A percentile compares a stretch with the other conserved stretches of the same genome.
Conservation (phyloP, 2,113 vertebrate species). For the Proteles cristata region DNA sequence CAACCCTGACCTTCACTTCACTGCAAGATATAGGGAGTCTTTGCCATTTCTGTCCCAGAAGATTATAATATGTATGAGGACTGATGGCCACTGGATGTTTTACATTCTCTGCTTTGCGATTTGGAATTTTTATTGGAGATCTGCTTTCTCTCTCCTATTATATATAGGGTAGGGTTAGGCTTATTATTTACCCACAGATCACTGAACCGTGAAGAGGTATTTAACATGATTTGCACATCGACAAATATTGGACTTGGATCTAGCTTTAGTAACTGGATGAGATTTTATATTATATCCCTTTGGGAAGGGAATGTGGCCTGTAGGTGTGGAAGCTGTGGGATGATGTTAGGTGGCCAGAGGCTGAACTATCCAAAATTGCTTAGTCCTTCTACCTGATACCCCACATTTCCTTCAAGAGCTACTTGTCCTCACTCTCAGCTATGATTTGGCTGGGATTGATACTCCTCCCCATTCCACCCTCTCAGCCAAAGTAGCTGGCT, state of each 20-base stretch:
- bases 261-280: background rate
- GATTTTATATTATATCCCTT: background rate
- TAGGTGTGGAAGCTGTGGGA: background rate
- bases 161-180: background rate
- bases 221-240: background rate
- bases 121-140: constrained; percentile 34
- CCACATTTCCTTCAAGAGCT: background rate
- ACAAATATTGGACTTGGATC: constrained; percentile 9
- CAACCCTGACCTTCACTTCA: background rate
- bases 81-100: background rate
- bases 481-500: background rate
- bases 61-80: background rate
- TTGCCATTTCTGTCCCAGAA: background rate
- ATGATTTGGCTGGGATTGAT: background rate
- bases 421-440: background rate
- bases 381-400: background rate
- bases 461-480: background rate
- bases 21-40: background rate
- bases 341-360: background rate
- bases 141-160: background rate
- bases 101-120: background rate
- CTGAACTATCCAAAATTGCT: background rate
- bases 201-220: constrained; percentile 16
- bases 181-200: background rate
- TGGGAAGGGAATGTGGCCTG: background rate